A percentile compares a stretch with the other conserved stretches of the same genome.
Evolutionary conservation across 2,797 vertebrate genomes (phyloP).

Genomic region (Muscicapa comitata): DNA sequence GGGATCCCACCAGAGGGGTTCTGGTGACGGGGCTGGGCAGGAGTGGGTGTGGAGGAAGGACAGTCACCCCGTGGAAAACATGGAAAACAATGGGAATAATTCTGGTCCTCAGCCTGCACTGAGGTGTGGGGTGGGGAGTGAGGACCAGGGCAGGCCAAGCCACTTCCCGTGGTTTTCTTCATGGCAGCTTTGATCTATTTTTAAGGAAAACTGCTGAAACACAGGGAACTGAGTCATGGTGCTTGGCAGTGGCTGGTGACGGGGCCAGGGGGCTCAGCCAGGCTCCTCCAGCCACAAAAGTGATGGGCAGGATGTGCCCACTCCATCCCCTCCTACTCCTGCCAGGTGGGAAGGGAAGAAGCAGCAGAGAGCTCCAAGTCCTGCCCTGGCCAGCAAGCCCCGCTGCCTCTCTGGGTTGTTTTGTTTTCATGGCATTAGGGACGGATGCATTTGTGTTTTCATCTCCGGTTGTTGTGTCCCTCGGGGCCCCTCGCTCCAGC

Average conservation of each 20-base stretch:
- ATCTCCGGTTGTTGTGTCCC: slow-evolving; percentile 50
- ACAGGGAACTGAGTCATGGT: fast-evolving
- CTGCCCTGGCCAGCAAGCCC: background rate
- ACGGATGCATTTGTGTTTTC: slow-evolving; percentile 27
- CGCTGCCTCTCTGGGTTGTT: background rate
- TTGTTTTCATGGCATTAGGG: background rate
- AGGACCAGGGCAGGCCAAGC: background rate
- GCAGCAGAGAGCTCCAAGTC: background rate
- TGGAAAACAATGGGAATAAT: background rate
- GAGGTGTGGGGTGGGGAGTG: background rate
- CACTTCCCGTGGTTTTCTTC: slow-evolving; percentile 6
- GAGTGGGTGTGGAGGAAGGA: background rate
- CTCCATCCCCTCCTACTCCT: background rate
- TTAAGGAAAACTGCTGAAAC: background rate
- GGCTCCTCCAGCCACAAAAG: background rate
- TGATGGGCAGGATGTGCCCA: background rate
- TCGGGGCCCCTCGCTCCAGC: background rate
- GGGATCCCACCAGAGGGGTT: no score
- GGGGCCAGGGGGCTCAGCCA: background rate
- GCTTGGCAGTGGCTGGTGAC: fast-evolving
- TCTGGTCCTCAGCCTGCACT: background rate
- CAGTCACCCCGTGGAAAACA: background rate
- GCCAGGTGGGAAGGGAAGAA: background rate
- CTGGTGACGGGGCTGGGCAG: fast-evolving
- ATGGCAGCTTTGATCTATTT: slow-evolving; percentile 36